Base-by-base conservation (phyloP, 2,888 invertebrate genomes). In the Drosophila robusta region DNA sequence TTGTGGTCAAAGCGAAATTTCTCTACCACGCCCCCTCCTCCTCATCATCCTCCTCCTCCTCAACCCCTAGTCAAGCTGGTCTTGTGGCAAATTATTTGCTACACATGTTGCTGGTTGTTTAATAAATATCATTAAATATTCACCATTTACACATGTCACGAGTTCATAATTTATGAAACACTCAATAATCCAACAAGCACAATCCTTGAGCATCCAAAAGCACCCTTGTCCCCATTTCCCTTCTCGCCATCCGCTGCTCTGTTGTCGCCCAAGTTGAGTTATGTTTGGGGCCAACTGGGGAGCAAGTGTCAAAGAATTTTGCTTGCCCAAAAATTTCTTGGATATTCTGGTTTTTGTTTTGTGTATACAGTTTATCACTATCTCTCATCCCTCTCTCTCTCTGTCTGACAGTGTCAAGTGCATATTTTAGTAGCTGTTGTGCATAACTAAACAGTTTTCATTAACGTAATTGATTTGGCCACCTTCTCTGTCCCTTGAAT, bases 381-480 rank as follows among this genome's bases (percentile, higher is more conserved):
- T 8, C 12, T 26, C 38, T 51, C 18, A 1, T 32, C 16, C 29
- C 12, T 7, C 39, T 18, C 42, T 8, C 8, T 32, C 44, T 29
- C 44, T 47, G 9, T 34, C 34, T 50, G 39, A 9, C 62, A 46
- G 75, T 70, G 62, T 72, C 57, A 72, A 75, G 70, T 58, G 70
- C 62, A 72, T 72, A 75, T 63, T 55, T 58, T 62, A 75, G 70
- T 32, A 69, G 46, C 63, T 75, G 60, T 56, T 74, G 49, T 71
- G 70, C 72, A 72, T 72, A 75, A 69, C 66, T 78, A 69, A 83
- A 67, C 52, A 67, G 65, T 67, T 68, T 85, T 75, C 86, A 80
- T 80, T 85, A 75, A 75, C 55, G 72, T 86, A 82, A 80, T 80
- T 80, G 75, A 82, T 71, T 68, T 58, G 56, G n/a, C 47, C 41